phyloP scores from a whole-genome alignment of 2,797 vertebrate species.

The Pelochelys cantorii region DNA sequence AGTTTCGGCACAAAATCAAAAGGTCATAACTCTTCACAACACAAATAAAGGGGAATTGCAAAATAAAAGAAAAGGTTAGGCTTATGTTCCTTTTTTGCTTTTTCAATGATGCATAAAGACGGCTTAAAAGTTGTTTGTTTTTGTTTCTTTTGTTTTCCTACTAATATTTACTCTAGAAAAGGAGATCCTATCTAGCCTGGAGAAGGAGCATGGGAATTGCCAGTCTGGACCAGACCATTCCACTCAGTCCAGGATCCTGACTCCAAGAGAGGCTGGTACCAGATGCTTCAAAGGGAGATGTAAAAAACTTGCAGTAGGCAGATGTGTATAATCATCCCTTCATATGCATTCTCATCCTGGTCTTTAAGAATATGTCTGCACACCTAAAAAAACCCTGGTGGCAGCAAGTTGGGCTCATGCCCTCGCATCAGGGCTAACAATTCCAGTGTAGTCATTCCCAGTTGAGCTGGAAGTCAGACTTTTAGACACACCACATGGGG shows the following conservation, averaged over 20 bases:
- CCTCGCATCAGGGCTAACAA: neutral
- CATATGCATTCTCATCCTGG: neutral
- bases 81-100: neutral
- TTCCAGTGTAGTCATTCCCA: neutral
- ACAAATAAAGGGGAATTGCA: accelerated
- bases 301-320: neutral
- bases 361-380: neutral
- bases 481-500: neutral
- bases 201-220: neutral
- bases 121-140: neutral
- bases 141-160: neutral
- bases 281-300: neutral
- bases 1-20: neutral
- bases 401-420: neutral
- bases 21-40: neutral
- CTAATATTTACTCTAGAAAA: neutral
- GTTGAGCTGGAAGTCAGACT: neutral
- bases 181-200: neutral
- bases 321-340: neutral
- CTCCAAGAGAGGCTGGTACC: neutral
- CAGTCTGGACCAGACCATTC: neutral
- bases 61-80: neutral
- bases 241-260: neutral
- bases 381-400: neutral
- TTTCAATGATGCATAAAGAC: neutral